Evolutionary conservation across 2,113 vertebrate species (phyloP).

Genomic region (Notothenia rossii): DNA sequence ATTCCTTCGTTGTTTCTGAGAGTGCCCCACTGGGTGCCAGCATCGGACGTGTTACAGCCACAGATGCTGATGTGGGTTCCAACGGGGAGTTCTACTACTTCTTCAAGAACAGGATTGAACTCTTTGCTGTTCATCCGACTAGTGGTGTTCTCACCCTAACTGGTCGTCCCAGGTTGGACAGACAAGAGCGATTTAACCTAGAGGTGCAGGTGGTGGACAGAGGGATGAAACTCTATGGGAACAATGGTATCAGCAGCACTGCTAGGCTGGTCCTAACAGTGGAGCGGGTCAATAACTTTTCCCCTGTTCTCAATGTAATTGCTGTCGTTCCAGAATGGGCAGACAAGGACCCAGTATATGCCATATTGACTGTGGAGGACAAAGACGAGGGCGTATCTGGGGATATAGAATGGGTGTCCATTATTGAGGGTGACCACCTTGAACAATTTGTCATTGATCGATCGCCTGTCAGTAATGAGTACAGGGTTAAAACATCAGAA

Average conservation of each 20-base stretch:
- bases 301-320: slow-evolving; percentile 88
- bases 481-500: slow-evolving; percentile 89
- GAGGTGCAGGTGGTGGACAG: slow-evolving; percentile 96
- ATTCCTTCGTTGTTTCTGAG: slow-evolving; percentile 93
- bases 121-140: slow-evolving; percentile 95
- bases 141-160: slow-evolving; percentile 94
- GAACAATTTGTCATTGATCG: slow-evolving; percentile 92
- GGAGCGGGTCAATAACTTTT: slow-evolving; percentile 90
- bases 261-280: slow-evolving; percentile 92
- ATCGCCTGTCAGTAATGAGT: slow-evolving; percentile 89
- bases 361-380: slow-evolving; percentile 90
- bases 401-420: slow-evolving; percentile 93
- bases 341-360: slow-evolving; percentile 89
- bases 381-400: slow-evolving; percentile 93
- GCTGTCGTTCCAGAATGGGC: slow-evolving; percentile 85
- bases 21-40: slow-evolving; percentile 92
- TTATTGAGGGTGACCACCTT: slow-evolving; percentile 91
- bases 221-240: slow-evolving; percentile 95
- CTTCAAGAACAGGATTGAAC: slow-evolving; percentile 91
- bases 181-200: slow-evolving; percentile 88
- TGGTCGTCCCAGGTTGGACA: slow-evolving; percentile 87
- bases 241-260: slow-evolving; percentile 93
- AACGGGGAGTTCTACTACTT: slow-evolving; percentile 99
- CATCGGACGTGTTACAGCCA: slow-evolving; percentile 93
- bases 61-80: slow-evolving; percentile 95